Evolutionary conservation across 2,888 invertebrate genomes (phyloP).

Genomic region (Macaria liturata): DNA sequence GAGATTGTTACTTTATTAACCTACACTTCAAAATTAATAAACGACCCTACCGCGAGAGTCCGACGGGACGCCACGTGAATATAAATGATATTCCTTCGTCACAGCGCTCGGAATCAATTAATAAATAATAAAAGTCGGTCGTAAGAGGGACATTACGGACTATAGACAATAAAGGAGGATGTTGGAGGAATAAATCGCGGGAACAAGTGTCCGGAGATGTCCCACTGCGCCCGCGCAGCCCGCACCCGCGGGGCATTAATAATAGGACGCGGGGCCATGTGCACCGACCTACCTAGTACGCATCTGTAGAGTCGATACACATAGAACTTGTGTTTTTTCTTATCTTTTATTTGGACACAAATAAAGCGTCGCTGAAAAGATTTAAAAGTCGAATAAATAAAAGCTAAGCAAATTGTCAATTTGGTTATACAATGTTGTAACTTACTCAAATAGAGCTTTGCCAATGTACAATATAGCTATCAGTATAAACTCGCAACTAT

Average conservation of each 20-base stretch:
- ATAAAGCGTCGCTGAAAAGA: too few relatives aligned
- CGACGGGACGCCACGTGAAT: slow-evolving; percentile 26
- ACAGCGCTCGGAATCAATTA: slow-evolving; percentile 56
- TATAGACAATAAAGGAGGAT: slow-evolving; percentile 49
- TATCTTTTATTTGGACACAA: too few relatives aligned
- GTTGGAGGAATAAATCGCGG: slow-evolving; percentile 56
- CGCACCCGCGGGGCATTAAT: slow-evolving; percentile 53
- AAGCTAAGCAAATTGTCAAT: too few relatives aligned
- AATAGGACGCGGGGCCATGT: slow-evolving; percentile 38
- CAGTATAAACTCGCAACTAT: too few relatives aligned
- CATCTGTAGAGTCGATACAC: slow-evolving; percentile 13
- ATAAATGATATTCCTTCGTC: slow-evolving; percentile 48
- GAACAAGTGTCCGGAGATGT: slow-evolving; percentile 55
- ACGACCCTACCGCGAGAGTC: slow-evolving; percentile 20
- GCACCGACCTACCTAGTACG: slow-evolving; percentile 24
- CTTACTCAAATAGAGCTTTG: too few relatives aligned
- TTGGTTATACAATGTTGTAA: too few relatives aligned
- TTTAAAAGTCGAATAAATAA: too few relatives aligned
- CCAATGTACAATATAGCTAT: too few relatives aligned
- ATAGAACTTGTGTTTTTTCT: too few relatives aligned
- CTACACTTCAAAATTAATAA: slow-evolving; percentile 28
- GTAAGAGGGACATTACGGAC: slow-evolving; percentile 49
- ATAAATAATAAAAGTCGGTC: slow-evolving; percentile 65
- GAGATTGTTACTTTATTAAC: slow-evolving; percentile 30
- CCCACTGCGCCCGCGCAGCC: slow-evolving; percentile 37